phyloP scores from a whole-genome alignment of 2,888 invertebrate species.

The Oscheius sp. region DNA sequence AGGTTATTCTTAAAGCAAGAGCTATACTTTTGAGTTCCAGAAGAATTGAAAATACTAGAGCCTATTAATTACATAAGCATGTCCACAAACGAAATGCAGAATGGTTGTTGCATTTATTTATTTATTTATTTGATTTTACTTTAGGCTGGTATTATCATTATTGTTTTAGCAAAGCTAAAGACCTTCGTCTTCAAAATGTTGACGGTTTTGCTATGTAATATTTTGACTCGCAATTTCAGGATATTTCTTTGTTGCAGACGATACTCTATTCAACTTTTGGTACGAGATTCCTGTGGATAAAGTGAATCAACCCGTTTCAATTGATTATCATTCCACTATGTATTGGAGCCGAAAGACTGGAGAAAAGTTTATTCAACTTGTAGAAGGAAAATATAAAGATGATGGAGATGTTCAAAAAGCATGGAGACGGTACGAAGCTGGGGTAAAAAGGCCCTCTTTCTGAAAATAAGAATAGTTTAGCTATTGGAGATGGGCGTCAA shows the following conservation, averaged over 20 bases:
- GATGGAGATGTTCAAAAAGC: neutral
- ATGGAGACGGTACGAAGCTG: neutral
- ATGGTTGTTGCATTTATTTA: too few relatives aligned
- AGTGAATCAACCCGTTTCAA: neutral
- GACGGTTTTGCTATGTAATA: too few relatives aligned
- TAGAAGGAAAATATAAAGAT: neutral
- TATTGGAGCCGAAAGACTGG: neutral
- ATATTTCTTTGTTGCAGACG: conserved; percentile 10
- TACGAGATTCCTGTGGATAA: conserved; percentile 2
- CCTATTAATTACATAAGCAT: conserved; percentile 15
- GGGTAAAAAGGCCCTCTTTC: too few relatives aligned
- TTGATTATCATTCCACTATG: neutral
- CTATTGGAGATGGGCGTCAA: too few relatives aligned
- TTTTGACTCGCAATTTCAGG: neutral
- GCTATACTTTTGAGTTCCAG: neutral
- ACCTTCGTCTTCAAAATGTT: conserved; percentile 15
- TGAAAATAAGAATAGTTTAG: too few relatives aligned
- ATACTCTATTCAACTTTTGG: conserved; percentile 11
- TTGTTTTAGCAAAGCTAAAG: conserved; percentile 11
- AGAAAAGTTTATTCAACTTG: neutral
- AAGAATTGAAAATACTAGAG: neutral
- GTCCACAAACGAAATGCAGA: neutral
- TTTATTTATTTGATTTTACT: too few relatives aligned
- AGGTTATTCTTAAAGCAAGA: neutral
- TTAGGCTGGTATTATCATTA: neutral